These are phyloP conservation scores for Girardia tigrina DNA, from an alignment of 2,888 invertebrate species.

Conservation along the genomic window DNA sequence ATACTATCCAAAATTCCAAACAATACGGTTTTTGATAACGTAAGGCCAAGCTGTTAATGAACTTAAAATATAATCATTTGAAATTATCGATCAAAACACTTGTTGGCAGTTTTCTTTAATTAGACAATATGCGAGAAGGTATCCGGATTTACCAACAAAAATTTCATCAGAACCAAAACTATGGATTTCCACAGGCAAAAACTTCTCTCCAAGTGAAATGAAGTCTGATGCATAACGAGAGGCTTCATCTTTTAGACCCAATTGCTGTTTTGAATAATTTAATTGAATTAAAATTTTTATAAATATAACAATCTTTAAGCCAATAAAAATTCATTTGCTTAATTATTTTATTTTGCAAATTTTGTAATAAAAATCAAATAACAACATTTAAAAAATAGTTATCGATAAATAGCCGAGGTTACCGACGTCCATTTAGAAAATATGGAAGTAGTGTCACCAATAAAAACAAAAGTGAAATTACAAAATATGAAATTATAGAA, in stretches of 20 bases:
- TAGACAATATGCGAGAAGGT: slow-evolving; percentile 50
- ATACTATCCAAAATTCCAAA: slow-evolving; percentile 60
- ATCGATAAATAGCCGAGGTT: too few species aligned
- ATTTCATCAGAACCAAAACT: slow-evolving; percentile 61
- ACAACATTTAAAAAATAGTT: too few species aligned
- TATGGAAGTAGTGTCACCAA: too few species aligned
- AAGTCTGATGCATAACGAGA: neutral
- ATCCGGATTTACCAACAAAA: slow-evolving; percentile 71
- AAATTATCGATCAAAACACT: neutral
- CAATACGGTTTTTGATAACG: slow-evolving; percentile 51
- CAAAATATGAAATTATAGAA: too few species aligned
- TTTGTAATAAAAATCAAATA: too few species aligned
- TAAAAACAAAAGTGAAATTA: too few species aligned
- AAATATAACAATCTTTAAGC: too few species aligned
- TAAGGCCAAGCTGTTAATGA: slow-evolving; percentile 39
- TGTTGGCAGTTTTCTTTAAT: neutral
- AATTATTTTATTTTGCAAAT: too few species aligned
- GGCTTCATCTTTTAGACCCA: neutral
- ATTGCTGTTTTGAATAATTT: too few species aligned
- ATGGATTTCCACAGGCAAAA: slow-evolving; percentile 50
- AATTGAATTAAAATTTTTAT: too few species aligned
- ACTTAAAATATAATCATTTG: neutral
- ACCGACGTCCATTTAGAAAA: too few species aligned
- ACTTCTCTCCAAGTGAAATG: slow-evolving; percentile 45
- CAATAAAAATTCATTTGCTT: too few species aligned